These are phyloP conservation scores for Candoia aspera DNA, from an alignment of 2,113 vertebrate species.

Conservation along the genomic window DNA sequence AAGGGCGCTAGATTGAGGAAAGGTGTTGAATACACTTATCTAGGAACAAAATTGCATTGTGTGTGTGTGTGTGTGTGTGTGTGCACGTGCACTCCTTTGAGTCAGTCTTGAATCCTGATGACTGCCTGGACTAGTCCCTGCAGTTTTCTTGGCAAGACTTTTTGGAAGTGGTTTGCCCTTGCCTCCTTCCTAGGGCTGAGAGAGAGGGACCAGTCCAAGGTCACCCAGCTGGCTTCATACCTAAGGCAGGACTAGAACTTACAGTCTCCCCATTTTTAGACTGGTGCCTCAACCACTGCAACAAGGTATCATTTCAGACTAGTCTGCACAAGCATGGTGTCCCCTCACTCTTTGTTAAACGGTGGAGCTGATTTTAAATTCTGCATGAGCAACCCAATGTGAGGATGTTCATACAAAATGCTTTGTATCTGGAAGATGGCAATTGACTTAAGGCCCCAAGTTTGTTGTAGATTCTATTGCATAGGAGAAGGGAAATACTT, in stretches of 20 bases:
- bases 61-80: neutral
- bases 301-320: too few relatives aligned
- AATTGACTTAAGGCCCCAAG: neutral
- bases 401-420: neutral
- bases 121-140: neutral
- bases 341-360: neutral
- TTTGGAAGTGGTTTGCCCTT: neutral
- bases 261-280: neutral
- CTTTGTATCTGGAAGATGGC: neutral
- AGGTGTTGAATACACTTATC: neutral
- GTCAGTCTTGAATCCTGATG: neutral
- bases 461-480: neutral
- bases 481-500: neutral
- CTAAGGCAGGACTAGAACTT: neutral
- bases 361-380: neutral
- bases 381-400: neutral
- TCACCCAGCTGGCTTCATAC: neutral
- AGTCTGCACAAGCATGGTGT: neutral
- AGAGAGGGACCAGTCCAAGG: neutral
- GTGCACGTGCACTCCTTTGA: neutral
- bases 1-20: neutral
- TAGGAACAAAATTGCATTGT: too few relatives aligned
- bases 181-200: neutral
- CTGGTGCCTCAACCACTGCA: too few relatives aligned
- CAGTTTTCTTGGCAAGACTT: neutral